A percentile compares a stretch with the other conserved stretches of the same genome.
Evolutionary conservation across 2,888 invertebrate species (phyloP).

Genomic region (Leuctra nigra): DNA sequence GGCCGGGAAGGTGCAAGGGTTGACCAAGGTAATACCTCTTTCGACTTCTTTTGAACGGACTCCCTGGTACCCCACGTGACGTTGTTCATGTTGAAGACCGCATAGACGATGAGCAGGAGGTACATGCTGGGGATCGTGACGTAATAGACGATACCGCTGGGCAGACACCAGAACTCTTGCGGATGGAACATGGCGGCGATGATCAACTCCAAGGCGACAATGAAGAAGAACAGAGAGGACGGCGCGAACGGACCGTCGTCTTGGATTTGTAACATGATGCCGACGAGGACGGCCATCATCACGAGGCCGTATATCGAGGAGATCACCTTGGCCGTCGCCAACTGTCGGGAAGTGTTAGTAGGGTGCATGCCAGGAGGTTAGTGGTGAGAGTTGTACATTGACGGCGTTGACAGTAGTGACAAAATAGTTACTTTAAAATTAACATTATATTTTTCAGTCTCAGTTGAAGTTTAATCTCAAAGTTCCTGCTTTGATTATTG

Average conservation of each 20-base stretch:
- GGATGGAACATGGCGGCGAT: conserved; percentile 64
- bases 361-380: too few species aligned
- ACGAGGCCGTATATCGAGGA: conserved; percentile 73
- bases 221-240: conserved; percentile 75
- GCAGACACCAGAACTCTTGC: conserved; percentile 66
- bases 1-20: too few species aligned
- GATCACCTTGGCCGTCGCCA: conserved; percentile 65
- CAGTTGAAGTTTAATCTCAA: too few species aligned
- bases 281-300: conserved; percentile 82
- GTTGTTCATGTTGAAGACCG: conserved; percentile 87
- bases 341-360: too few species aligned
- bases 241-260: conserved; percentile 76
- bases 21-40: too few species aligned
- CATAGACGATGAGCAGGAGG: conserved; percentile 84
- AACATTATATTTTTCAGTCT: too few species aligned
- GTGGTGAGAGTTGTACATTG: too few species aligned
- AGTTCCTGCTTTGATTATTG: too few species aligned
- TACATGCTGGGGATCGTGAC: conserved; percentile 94
- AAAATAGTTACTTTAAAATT: too few species aligned
- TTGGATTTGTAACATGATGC: conserved; percentile 68
- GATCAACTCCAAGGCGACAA: conserved; percentile 56
- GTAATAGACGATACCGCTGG: conserved; percentile 73
- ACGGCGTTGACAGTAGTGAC: too few species aligned
- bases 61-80: conserved; percentile 94
- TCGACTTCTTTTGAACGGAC: conserved; percentile 41